phyloP scores from a whole-genome alignment of 2,888 invertebrate species.

The Uloborus plumipes region DNA sequence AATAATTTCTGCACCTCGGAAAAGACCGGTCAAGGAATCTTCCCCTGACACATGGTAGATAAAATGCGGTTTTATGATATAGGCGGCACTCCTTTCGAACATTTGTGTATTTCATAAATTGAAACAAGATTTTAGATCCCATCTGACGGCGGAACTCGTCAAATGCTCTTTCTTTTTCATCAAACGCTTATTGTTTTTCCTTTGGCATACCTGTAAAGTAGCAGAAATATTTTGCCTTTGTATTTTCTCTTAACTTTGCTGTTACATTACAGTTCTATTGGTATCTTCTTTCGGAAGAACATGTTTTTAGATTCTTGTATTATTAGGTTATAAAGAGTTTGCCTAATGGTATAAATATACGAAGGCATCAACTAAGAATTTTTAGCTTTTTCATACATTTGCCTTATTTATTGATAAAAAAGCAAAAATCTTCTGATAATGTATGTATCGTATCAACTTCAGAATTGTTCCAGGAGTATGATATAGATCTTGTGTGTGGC shows the following conservation, averaged over 20 bases:
- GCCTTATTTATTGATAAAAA: constrained; percentile 55
- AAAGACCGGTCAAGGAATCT: neutral
- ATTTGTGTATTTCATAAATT: constrained; percentile 39
- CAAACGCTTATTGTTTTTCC: constrained; percentile 36
- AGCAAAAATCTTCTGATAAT: constrained; percentile 55
- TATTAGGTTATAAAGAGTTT: constrained; percentile 40
- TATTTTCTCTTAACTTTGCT: constrained; percentile 55
- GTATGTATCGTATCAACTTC: constrained; percentile 60
- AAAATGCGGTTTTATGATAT: constrained; percentile 28
- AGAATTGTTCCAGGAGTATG: constrained; percentile 57
- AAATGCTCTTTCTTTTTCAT: constrained; percentile 42
- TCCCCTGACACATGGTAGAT: constrained; percentile 27
- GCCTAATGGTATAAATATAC: constrained; percentile 37
- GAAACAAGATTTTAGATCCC: constrained; percentile 44
- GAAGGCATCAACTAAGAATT: constrained; percentile 35
- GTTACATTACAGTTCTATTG: constrained; percentile 46
- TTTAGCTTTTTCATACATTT: constrained; percentile 61
- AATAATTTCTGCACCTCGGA: too few species aligned
- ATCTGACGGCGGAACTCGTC: constrained; percentile 60
- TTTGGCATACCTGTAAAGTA: constrained; percentile 57
- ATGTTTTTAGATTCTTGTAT: constrained; percentile 52
- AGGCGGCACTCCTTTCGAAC: constrained; percentile 45
- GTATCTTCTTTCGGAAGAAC: constrained; percentile 45
- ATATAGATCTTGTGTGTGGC: constrained; percentile 60
- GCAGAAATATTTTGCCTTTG: constrained; percentile 54